Evolutionary conservation across 2,888 invertebrate genomes (phyloP).

Genomic region (Caenorhabditis angaria): DNA sequence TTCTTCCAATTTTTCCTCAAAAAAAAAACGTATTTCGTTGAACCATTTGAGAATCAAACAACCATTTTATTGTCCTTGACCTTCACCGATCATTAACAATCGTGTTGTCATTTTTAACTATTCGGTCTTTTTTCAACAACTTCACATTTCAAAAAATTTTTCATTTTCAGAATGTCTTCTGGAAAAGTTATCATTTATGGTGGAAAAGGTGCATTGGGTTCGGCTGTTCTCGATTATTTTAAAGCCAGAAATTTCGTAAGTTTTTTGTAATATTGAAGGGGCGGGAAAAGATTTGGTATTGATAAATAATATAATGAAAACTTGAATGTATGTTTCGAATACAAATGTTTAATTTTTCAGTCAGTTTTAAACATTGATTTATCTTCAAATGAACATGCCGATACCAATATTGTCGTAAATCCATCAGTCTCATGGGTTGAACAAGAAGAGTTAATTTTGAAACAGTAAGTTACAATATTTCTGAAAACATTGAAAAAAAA

Average conservation of each 20-base stretch:
- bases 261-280: too few relatives aligned
- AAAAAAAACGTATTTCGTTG: conserved; percentile 8
- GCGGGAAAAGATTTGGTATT: too few relatives aligned
- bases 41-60: background rate
- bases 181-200: conserved; percentile 85
- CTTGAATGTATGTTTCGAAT: too few relatives aligned
- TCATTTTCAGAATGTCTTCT: conserved; percentile 36
- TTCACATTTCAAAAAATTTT: conserved; percentile 7
- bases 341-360: conserved; percentile 67
- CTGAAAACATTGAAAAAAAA: background rate
- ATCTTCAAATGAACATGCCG: conserved; percentile 84
- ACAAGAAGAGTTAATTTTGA: conserved; percentile 81
- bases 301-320: too few relatives aligned
- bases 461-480: conserved; percentile 40
- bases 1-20: background rate
- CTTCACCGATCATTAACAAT: background rate
- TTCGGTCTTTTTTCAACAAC: background rate
- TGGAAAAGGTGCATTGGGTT: conserved; percentile 92
- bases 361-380: conserved; percentile 92
- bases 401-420: conserved; percentile 87
- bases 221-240: conserved; percentile 86
- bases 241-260: conserved; percentile 88
- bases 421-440: conserved; percentile 80
- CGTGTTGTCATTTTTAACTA: background rate
- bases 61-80: conserved; percentile 7